Evolutionary conservation across 2,113 vertebrate genomes (phyloP).

Genomic region (Anoura caudifer): DNA sequence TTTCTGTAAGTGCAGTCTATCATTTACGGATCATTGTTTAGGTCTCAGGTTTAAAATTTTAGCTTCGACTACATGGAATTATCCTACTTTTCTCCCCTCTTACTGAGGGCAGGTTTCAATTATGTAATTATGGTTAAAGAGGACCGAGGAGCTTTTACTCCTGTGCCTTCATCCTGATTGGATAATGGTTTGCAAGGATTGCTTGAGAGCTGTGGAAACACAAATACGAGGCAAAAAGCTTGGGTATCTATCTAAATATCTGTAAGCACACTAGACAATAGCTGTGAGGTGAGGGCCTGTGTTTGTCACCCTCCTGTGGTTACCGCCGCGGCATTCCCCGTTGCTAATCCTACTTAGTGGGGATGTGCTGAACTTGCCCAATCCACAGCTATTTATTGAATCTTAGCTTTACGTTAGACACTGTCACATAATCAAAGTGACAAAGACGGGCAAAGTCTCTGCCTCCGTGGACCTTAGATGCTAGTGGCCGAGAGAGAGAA

Average conservation of each 20-base stretch:
- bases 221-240: not conserved
- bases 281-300: not conserved
- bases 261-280: not conserved
- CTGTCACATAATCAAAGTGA: not conserved
- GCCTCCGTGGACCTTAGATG: not conserved
- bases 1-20: not conserved
- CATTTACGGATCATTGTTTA: not conserved
- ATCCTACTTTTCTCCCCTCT: not conserved
- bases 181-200: constrained; percentile 9
- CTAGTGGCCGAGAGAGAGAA: not conserved
- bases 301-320: not conserved
- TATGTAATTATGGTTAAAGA: constrained; percentile 15
- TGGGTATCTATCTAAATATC: not conserved
- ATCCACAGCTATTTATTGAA: not conserved
- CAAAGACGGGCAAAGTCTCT: not conserved
- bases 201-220: not conserved
- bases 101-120: constrained; percentile 11
- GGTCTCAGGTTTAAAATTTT: not conserved
- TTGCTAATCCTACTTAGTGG: not conserved
- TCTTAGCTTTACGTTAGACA: not conserved
- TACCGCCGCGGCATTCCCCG: not conserved
- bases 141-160: not conserved
- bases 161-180: constrained; percentile 7
- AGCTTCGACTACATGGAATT: not conserved
- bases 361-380: not conserved